Evolutionary conservation across 2,797 vertebrate genomes (phyloP).

Genomic region (Gobionotothen gibberifrons): DNA sequence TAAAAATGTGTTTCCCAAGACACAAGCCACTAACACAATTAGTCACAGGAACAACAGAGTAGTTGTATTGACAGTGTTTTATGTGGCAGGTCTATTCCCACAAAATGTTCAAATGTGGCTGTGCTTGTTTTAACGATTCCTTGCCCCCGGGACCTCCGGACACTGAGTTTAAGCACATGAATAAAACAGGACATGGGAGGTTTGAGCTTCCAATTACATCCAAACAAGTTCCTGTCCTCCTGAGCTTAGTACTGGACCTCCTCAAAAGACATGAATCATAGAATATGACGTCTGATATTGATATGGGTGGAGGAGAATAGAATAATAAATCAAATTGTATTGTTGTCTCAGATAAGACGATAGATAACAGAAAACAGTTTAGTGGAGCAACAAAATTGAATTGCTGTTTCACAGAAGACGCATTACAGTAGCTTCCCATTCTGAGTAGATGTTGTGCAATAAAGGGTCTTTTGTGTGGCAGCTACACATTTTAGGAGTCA

Average conservation of each 20-base stretch:
- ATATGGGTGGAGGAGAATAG: conserved; percentile 42
- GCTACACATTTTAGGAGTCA: neutral
- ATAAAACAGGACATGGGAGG: conserved; percentile 40
- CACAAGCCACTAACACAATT: neutral
- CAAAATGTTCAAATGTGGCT: conserved; percentile 14
- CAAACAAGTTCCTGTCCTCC: conserved; percentile 56
- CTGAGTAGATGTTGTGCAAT: conserved; percentile 7
- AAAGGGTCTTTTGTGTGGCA: neutral
- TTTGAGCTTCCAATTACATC: conserved; percentile 55
- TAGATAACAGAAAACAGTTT: conserved; percentile 26
- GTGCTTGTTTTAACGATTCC: conserved; percentile 19
- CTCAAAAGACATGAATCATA: conserved; percentile 65
- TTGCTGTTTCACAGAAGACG: conserved; percentile 14
- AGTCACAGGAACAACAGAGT: conserved; percentile 2
- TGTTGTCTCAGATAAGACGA: conserved; percentile 49
- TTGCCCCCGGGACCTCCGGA: conserved; percentile 15
- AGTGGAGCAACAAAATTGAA: conserved; percentile 21
- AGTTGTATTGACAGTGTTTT: neutral
- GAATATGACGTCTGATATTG: conserved; percentile 67
- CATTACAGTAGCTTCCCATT: conserved; percentile 6
- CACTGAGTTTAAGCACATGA: conserved; percentile 24
- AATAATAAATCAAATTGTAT: conserved; percentile 59
- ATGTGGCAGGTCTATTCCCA: conserved; percentile 7
- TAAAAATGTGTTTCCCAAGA: conserved; percentile 1
- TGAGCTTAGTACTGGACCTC: conserved; percentile 57